Conservation (phyloP, 2,113 vertebrate genomes). For the Notothenia coriiceps region DNA sequence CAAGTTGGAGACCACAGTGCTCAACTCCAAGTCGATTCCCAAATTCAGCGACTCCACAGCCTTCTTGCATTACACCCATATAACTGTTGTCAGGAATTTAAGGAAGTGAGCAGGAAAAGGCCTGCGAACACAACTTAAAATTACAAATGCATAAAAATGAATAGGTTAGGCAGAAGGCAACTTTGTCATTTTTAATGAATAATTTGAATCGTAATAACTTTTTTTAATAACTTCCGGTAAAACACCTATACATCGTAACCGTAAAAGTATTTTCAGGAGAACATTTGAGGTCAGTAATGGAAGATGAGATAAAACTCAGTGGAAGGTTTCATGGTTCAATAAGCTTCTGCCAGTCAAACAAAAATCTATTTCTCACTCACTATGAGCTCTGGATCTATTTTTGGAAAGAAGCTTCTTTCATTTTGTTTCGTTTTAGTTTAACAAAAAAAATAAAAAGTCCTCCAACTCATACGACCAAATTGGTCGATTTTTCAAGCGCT, state of each 20-base stretch:
- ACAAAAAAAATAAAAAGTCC: too few species aligned
- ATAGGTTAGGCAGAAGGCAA: background rate
- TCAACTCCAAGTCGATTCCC: conserved; percentile 3
- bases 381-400: conserved; percentile 1
- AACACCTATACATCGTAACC: background rate
- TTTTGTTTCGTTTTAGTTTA: too few species aligned
- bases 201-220: background rate
- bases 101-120: background rate
- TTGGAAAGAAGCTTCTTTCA: background rate
- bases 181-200: background rate
- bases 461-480: too few species aligned
- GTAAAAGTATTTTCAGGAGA: conserved; percentile 1
- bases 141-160: background rate
- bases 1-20: background rate
- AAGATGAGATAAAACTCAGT: conserved; percentile 8
- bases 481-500: too few species aligned
- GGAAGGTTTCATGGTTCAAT: conserved; percentile 30
- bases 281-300: conserved; percentile 36
- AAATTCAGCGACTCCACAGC: background rate
- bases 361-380: conserved; percentile 19
- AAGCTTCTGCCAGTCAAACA: conserved; percentile 23
- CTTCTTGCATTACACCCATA: background rate
- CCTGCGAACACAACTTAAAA: background rate
- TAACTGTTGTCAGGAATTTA: background rate
- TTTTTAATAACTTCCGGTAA: background rate